phyloP scores from a whole-genome alignment of 2,113 vertebrate genomes.

The Sylvietta virens region DNA sequence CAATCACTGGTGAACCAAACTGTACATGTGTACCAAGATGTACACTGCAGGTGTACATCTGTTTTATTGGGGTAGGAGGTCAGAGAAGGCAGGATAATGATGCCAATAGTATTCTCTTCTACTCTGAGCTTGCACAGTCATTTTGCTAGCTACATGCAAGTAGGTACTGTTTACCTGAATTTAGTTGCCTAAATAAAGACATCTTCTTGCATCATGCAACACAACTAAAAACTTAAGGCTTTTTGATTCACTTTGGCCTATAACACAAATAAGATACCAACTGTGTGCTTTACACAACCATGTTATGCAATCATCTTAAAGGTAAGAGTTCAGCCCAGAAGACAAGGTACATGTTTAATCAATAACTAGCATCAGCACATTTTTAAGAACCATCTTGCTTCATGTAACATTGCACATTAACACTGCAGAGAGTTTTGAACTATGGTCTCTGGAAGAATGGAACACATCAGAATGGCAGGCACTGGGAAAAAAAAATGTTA shows the following conservation, averaged over 20 bases:
- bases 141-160: not conserved
- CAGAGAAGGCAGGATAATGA: not conserved
- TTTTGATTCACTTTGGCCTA: not conserved
- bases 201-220: not conserved
- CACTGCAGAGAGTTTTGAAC: not conserved
- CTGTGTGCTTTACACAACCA: not conserved
- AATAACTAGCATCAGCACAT: conserved; percentile 7
- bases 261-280: not conserved
- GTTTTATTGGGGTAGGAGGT: not conserved
- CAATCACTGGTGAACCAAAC: not conserved
- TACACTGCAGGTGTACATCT: not conserved
- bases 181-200: not conserved
- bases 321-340: not conserved
- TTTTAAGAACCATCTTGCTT: not conserved
- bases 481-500: not conserved
- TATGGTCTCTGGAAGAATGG: not conserved
- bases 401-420: not conserved
- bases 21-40: no score
- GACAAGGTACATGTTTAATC: conserved; percentile 25
- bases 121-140: not conserved
- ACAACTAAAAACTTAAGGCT: not conserved
- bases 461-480: not conserved
- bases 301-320: not conserved
- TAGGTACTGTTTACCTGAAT: not conserved
- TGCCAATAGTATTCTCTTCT: not conserved